A percentile compares a stretch with the other conserved stretches of the same genome.
These are phyloP conservation scores for Eupithecia exiguata DNA, from an alignment of 2,888 invertebrate genomes.

Conservation along the genomic window DNA sequence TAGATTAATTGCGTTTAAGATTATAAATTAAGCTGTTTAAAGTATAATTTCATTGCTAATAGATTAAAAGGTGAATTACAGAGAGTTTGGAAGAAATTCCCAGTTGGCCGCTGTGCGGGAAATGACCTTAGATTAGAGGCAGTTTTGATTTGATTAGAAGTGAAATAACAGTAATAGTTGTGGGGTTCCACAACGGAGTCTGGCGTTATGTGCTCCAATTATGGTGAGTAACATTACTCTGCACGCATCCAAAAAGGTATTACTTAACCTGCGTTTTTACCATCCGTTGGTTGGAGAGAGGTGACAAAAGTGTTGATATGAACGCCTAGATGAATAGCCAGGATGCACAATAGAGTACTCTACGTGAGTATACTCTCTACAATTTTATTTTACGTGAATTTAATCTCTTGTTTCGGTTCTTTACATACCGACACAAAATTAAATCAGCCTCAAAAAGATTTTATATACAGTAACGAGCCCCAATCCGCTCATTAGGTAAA, in stretches of 20 bases:
- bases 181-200: not conserved
- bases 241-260: not conserved
- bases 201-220: slow-evolving; percentile 1
- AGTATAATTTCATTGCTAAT: not conserved
- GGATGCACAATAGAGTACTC: not conserved
- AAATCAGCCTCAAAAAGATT: not conserved
- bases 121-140: not conserved
- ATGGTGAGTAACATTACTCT: not conserved
- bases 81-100: not conserved
- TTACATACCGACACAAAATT: not conserved
- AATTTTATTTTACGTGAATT: not conserved
- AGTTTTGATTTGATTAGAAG: not conserved
- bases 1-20: slow-evolving; percentile 11
- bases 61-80: slow-evolving; percentile 7
- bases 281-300: not conserved
- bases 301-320: not conserved
- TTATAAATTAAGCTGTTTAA: slow-evolving; percentile 10
- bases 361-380: not conserved
- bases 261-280: not conserved
- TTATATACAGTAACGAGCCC: not conserved
- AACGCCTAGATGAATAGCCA: not conserved
- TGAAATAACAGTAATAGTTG: no score
- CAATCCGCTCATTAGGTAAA: not conserved
- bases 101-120: not conserved
- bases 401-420: not conserved